Evolutionary conservation across 2,888 invertebrate species (phyloP).

Genomic region (Drosophila mimica): DNA sequence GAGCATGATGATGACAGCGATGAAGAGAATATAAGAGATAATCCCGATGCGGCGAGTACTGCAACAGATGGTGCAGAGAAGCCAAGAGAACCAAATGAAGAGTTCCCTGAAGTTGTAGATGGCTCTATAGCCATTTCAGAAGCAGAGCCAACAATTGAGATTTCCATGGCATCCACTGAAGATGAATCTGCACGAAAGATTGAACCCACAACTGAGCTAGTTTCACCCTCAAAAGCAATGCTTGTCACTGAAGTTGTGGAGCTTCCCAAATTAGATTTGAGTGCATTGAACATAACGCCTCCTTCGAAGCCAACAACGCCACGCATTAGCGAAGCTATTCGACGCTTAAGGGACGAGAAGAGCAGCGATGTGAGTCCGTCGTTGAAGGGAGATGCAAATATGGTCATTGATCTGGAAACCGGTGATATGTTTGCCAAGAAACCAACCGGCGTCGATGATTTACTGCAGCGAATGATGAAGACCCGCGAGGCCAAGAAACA

Average conservation of each 20-base stretch:
- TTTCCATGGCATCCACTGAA: not conserved
- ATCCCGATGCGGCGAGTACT: constrained; percentile 19
- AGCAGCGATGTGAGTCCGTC: constrained; percentile 84
- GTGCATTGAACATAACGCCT: constrained; percentile 62
- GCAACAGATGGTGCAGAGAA: not conserved
- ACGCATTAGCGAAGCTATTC: constrained; percentile 67
- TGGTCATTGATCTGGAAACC: constrained; percentile 88
- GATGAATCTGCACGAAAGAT: not conserved
- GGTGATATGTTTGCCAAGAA: constrained; percentile 84
- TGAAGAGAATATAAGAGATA: constrained; percentile 37
- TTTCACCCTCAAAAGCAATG: constrained; percentile 38
- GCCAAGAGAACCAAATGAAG: not conserved
- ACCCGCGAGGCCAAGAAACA: constrained; percentile 87
- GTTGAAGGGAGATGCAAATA: constrained; percentile 86
- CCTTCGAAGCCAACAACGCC: constrained; percentile 54
- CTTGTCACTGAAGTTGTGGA: constrained; percentile 71
- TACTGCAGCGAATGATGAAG: constrained; percentile 90
- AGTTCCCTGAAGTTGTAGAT: not conserved
- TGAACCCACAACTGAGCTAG: not conserved
- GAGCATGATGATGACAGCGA: constrained; percentile 75
- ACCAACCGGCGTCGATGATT: constrained; percentile 87
- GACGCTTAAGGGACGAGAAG: constrained; percentile 65
- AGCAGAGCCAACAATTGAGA: not conserved
- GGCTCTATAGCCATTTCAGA: not conserved
- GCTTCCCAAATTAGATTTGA: constrained; percentile 77